phyloP scores from a whole-genome alignment of 2,113 vertebrate species.

The Gracilinanus agilis region DNA sequence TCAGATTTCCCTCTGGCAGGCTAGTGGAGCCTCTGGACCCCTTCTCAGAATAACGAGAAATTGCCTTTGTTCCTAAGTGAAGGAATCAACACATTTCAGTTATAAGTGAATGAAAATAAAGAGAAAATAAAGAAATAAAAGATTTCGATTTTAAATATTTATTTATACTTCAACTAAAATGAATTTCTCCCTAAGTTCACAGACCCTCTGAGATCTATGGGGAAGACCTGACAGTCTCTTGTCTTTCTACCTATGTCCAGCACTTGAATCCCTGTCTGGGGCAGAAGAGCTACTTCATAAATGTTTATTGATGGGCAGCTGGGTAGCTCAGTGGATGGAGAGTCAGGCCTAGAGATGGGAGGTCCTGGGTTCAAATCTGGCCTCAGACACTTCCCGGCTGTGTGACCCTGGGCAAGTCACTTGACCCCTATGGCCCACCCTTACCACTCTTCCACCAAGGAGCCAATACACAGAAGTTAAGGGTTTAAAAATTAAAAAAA shows the following conservation, averaged over 20 bases:
- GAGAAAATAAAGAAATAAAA: not conserved
- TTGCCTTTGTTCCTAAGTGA: not conserved
- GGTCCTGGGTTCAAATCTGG: too few relatives aligned
- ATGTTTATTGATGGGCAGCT: not conserved
- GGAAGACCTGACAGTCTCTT: not conserved
- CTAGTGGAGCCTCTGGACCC: not conserved
- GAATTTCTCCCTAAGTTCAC: not conserved
- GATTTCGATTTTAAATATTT: not conserved
- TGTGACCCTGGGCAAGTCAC: too few relatives aligned
- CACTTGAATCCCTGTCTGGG: not conserved
- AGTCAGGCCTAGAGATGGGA: too few relatives aligned
- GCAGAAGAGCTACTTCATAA: not conserved
- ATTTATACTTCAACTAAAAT: not conserved
- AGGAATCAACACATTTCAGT: not conserved
- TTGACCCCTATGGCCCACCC: too few relatives aligned
- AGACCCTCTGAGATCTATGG: not conserved
- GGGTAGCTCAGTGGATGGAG: too few relatives aligned
- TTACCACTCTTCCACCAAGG: too few relatives aligned
- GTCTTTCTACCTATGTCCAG: not conserved
- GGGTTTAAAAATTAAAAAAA: too few relatives aligned
- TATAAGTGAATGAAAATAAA: not conserved
- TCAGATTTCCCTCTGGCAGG: not conserved
- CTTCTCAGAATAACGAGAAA: not conserved
- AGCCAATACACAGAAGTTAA: too few relatives aligned
- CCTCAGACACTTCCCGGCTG: too few relatives aligned